Evolutionary conservation across 2,888 invertebrate genomes (phyloP).

Genomic region (Rhodophaea formosa): DNA sequence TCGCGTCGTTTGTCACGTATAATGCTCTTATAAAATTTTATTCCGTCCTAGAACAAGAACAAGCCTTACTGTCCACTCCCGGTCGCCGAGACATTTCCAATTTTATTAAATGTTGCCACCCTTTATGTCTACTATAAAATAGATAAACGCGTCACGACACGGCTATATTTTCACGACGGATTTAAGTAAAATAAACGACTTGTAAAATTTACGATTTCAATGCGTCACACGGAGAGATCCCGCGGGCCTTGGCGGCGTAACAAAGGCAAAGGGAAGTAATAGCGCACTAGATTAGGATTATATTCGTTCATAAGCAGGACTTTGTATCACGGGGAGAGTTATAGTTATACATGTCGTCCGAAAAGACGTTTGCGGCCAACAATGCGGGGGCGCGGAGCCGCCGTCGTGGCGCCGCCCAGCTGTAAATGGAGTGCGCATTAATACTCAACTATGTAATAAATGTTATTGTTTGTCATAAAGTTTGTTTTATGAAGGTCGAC

Average conservation of each 20-base stretch:
- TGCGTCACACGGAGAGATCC: conserved; percentile 25
- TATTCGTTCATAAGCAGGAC: conserved; percentile 45
- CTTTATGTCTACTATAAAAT: conserved; percentile 43
- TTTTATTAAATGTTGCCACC: conserved; percentile 47
- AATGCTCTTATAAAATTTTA: conserved; percentile 69
- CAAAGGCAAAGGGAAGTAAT: conserved; percentile 35
- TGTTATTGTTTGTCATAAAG: conserved; percentile 79
- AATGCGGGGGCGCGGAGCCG: conserved; percentile 46
- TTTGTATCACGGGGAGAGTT: conserved; percentile 40
- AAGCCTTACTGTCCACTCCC: conserved; percentile 53
- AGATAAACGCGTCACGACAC: conserved; percentile 24
- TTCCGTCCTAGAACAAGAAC: conserved; percentile 58
- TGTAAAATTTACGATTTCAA: conserved; percentile 38
- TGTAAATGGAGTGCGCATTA: conserved; percentile 73
- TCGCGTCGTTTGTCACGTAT: conserved; percentile 65
- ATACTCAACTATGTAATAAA: conserved; percentile 76
- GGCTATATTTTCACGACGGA: conserved; percentile 27
- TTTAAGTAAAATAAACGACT: conserved; percentile 34
- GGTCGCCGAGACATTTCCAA: conserved; percentile 41
- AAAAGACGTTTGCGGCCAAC: conserved; percentile 53
- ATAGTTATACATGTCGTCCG: conserved; percentile 29
- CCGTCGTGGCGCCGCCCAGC: conserved; percentile 57
- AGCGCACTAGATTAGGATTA: conserved; percentile 50
- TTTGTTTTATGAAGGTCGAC: conserved; percentile 73
- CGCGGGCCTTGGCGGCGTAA: conserved; percentile 26